These are phyloP conservation scores for Chrysopilus asiliformis DNA, from an alignment of 2,888 invertebrate genomes.

Conservation along the genomic window DNA sequence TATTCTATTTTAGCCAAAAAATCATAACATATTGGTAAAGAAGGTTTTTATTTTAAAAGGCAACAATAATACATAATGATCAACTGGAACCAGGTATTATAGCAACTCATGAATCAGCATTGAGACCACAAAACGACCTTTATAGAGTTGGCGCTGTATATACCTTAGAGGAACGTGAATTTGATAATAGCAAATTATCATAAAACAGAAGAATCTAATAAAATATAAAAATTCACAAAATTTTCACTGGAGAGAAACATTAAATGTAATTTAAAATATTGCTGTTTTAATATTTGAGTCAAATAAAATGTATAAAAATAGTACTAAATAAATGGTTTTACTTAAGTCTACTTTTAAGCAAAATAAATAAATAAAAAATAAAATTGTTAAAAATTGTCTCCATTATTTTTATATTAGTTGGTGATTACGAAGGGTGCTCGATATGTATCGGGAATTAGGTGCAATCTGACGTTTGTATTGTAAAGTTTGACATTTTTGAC, in stretches of 20 bases:
- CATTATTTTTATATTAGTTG: too few relatives aligned
- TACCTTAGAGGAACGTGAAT: conserved; percentile 16
- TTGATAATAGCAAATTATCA: conserved; percentile 14
- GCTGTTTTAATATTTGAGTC: too few relatives aligned
- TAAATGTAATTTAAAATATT: too few relatives aligned
- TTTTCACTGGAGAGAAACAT: background rate
- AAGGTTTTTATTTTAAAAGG: conserved; percentile 39
- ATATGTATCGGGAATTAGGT: too few relatives aligned
- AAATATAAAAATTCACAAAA: background rate
- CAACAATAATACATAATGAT: conserved; percentile 38
- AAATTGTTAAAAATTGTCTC: too few relatives aligned
- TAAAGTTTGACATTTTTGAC: too few relatives aligned
- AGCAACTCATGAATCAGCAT: conserved; percentile 18
- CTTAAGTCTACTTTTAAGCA: too few relatives aligned
- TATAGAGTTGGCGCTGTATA: conserved; percentile 18
- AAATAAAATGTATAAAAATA: too few relatives aligned
- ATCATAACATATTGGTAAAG: conserved; percentile 38
- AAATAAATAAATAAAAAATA: too few relatives aligned
- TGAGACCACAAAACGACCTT: conserved; percentile 16
- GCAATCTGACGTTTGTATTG: too few relatives aligned
- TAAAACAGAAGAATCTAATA: conserved; percentile 10
- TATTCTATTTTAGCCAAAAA: conserved; percentile 29
- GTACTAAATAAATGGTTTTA: too few relatives aligned
- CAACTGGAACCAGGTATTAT: conserved; percentile 24
- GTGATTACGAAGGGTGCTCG: too few relatives aligned